Conservation (phyloP, 2,797 vertebrate genomes). For the Meriones psammophilus region DNA sequence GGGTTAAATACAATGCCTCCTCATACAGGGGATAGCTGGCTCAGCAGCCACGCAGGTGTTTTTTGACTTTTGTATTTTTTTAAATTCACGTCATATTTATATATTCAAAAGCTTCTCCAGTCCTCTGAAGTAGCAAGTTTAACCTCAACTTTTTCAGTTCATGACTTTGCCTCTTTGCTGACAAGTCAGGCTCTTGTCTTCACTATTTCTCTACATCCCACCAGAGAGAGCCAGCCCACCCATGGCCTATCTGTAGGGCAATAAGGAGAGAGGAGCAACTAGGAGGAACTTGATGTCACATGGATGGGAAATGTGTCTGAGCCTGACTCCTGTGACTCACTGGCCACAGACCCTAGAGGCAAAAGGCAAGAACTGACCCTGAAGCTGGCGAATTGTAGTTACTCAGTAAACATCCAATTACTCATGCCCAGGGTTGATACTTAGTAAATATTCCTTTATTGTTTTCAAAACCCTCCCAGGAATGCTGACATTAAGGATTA, state of each 20-base stretch:
- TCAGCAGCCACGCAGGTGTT: background rate
- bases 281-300: background rate
- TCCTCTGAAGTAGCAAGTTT: background rate
- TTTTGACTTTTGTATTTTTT: too few relatives aligned
- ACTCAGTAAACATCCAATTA: background rate
- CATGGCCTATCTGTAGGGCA: background rate
- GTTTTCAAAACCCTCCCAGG: slow-evolving; percentile 26
- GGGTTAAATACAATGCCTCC: accelerated
- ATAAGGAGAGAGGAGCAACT: accelerated
- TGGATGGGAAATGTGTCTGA: background rate
- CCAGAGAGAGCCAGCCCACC: background rate
- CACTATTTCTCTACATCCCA: too few relatives aligned
- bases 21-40: background rate
- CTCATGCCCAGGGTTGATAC: background rate
- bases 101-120: background rate
- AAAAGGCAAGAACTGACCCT: background rate
- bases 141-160: background rate
- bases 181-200: background rate
- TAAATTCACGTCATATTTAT: background rate
- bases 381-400: background rate
- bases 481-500: background rate
- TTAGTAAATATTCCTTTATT: background rate
- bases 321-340: background rate
- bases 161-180: background rate
- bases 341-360: background rate